Percentiles rank a stretch among this genome's conserved stretches.
Evolutionary conservation across 2,113 vertebrate genomes (phyloP).

Genomic region (Chlamydotis undulata): DNA sequence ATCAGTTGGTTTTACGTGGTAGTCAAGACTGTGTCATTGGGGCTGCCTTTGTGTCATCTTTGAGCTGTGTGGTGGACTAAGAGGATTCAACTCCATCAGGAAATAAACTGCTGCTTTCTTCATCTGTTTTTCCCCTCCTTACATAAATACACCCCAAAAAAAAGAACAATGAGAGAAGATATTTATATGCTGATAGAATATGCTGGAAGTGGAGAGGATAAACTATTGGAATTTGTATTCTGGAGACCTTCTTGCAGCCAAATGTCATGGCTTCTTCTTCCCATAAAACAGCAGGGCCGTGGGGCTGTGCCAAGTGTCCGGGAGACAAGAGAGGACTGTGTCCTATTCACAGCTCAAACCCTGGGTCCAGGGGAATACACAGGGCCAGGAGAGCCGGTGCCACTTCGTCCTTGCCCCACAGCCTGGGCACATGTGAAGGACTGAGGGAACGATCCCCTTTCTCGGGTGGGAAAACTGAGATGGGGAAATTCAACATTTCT

Average conservation of each 20-base stretch:
- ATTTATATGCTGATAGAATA: background rate
- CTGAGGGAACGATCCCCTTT: background rate
- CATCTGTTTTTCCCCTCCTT: background rate
- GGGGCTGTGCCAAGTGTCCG: background rate
- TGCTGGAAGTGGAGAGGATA: background rate
- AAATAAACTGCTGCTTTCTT: background rate
- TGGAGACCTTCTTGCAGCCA: background rate
- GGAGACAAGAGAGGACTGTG: background rate
- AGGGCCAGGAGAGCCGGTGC: background rate
- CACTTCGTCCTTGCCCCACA: background rate
- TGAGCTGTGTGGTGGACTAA: background rate
- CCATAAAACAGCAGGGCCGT: background rate
- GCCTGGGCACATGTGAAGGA: fast-evolving
- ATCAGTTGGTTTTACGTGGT: background rate
- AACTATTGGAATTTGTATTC: background rate
- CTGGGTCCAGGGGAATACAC: fast-evolving
- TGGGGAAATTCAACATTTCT: background rate
- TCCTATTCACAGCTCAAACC: background rate
- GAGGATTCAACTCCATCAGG: background rate
- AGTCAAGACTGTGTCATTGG: background rate
- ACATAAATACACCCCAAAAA: background rate
- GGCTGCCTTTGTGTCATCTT: background rate
- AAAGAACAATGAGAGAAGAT: background rate
- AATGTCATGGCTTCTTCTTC: background rate
- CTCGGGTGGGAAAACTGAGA: background rate